Conservation (phyloP, 37 sponge, comb jelly and placozoan species). For the Diacarnus erythraeanus region DNA sequence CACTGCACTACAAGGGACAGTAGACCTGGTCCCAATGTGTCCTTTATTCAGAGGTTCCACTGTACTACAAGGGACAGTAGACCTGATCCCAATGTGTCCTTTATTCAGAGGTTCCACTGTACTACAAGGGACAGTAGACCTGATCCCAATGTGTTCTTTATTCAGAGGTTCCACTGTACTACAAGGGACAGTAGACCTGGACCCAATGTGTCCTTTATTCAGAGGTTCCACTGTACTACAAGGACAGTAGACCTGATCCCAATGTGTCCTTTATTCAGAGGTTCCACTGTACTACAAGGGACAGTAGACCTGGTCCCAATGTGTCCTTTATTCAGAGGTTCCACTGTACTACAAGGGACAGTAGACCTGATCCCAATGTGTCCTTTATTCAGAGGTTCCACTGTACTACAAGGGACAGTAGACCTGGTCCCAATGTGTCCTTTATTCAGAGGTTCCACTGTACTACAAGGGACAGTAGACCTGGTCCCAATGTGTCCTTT, state of each 20-base stretch:
- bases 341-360: not conserved
- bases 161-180: not conserved
- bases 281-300: not conserved
- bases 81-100: too few species aligned
- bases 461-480: not conserved
- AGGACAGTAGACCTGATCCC: not conserved
- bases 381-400: not conserved
- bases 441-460: not conserved
- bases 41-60: not conserved
- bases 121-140: not conserved
- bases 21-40: not conserved
- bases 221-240: too few species aligned
- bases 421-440: not conserved
- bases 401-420: constrained; percentile 6
- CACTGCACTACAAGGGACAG: not conserved
- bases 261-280: not conserved
- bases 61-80: constrained; percentile 7
- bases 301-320: too few species aligned
- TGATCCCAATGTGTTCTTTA: not conserved
- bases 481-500: not conserved
- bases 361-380: not conserved
- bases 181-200: too few species aligned
- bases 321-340: too few species aligned
- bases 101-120: too few species aligned
- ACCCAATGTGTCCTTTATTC: too few species aligned